A percentile compares a stretch with the other conserved stretches of the same genome.
phyloP scores from a whole-genome alignment of 37 sponge, comb jelly and placozoan genomes.

The Theonella swinhoei region DNA sequence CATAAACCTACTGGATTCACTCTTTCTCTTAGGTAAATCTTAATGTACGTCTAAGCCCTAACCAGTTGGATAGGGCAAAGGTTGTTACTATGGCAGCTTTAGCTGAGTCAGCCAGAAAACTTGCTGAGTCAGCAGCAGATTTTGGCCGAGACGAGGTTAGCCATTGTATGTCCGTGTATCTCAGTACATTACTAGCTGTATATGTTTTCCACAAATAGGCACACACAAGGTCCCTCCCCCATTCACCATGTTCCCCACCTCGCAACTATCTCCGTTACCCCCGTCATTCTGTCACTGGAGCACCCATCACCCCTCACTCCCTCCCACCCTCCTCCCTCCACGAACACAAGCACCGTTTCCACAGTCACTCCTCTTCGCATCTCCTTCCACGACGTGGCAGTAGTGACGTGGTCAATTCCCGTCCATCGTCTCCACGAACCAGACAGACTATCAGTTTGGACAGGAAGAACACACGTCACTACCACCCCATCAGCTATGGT shows the following conservation, averaged over 20 bases:
- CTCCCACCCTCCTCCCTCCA: background rate
- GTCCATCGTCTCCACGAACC: background rate
- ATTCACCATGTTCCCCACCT: background rate
- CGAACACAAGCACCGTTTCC: background rate
- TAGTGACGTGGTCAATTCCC: background rate
- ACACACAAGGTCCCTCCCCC: background rate
- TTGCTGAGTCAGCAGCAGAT: conserved; percentile 78
- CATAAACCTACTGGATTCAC: background rate
- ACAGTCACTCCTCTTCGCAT: background rate
- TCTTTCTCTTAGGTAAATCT: conserved; percentile 51
- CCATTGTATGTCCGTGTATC: no score
- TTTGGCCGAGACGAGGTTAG: conserved; percentile 49
- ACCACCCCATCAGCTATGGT: background rate
- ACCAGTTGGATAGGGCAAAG: conserved; percentile 42
- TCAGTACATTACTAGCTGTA: no score
- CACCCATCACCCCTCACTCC: background rate
- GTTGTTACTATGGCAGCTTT: conserved; percentile 66
- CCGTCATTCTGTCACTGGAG: background rate
- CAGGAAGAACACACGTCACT: background rate
- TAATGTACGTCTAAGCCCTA: conserved; percentile 27
- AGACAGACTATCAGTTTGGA: no score
- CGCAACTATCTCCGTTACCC: background rate
- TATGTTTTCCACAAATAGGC: background rate
- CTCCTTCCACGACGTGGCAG: background rate
- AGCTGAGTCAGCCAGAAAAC: conserved; percentile 79